Evolutionary conservation across 2,113 vertebrate genomes (phyloP), one percentile per base, ranked within the genome.

Genomic region (Thamnophis sirtalis): DNA sequence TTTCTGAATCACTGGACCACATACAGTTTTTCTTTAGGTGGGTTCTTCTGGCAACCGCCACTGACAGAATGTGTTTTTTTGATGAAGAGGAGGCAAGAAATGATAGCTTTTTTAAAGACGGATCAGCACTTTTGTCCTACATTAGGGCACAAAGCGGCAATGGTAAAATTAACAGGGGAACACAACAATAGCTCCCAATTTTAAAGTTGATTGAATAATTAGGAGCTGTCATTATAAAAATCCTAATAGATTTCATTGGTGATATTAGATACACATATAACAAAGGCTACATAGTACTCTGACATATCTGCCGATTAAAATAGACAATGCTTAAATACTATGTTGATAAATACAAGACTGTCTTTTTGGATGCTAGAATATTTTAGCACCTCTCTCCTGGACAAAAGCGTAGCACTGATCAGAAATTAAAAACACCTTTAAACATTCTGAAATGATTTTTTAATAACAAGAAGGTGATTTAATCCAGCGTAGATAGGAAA

Each of bases 1-100:
- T 96, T 93, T 95, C 96, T 93, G 92, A 96, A 96, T 96, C 95
- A 94, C 93, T 96, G 93, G 96, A 97, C 96, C 95, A 94, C 49
- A 91, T 93, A 33, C 95, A 95, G 96, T 87, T 96, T 94, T 92
- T 94, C 94, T 93, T 0, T 95, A 95, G 88, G 84, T 93, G 28
- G 86, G 92, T 94, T 80, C 91, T 92, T 96, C 93, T 88, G 95
- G 95, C 92, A 97, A 97, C 97, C 91, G 92, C 94, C 96, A 96
- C 96, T 90, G 95, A 94, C 93, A 96, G 95, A 97, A 97, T 84
- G 95, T 51, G 84, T 96, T 94, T 96, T 96, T 94, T 93, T 94
- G 95, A 95, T 93, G 96, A 95, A 95, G 96, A 91, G 88, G 95
- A 95, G 89, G 51, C 93, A 91, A 91, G 89, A 95, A 96, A 96